These are phyloP conservation scores for Tillus elongatus DNA, from an alignment of 2,888 invertebrate genomes.

Conservation along the genomic window DNA sequence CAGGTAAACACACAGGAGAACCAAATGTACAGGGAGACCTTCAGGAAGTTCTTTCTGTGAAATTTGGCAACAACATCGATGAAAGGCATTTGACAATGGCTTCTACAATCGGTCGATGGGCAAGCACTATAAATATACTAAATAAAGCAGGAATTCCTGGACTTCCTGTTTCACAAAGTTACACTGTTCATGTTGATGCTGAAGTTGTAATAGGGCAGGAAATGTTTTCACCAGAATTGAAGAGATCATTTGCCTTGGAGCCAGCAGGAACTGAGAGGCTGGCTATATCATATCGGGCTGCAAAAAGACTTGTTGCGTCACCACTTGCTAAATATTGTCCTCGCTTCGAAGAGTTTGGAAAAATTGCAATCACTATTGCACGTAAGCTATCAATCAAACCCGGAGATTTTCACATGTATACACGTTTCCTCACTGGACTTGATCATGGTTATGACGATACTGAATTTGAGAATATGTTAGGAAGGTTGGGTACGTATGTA, in stretches of 20 bases:
- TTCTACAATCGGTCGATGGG: conserved; percentile 1
- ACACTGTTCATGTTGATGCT: background rate
- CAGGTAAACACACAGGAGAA: background rate
- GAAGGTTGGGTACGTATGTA: background rate
- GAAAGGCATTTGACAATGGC: background rate
- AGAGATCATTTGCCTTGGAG: background rate
- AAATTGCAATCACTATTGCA: too few relatives aligned
- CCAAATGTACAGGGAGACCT: too few relatives aligned
- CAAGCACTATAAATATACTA: background rate
- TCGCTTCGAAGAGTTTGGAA: background rate
- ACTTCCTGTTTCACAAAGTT: too few relatives aligned
- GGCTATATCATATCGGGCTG: background rate
- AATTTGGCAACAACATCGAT: background rate
- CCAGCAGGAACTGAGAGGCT: conserved; percentile 1
- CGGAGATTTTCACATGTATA: background rate
- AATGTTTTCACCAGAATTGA: background rate
- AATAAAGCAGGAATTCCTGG: background rate
- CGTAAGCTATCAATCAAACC: too few relatives aligned
- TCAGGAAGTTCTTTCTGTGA: background rate
- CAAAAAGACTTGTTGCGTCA: background rate
- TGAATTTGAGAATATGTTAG: background rate
- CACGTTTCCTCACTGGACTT: background rate
- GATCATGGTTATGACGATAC: background rate
- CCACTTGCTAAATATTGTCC: background rate
- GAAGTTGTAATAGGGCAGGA: background rate